Evolutionary conservation across 2,797 vertebrate genomes (phyloP).

Genomic region (Clarias laeviceps): DNA sequence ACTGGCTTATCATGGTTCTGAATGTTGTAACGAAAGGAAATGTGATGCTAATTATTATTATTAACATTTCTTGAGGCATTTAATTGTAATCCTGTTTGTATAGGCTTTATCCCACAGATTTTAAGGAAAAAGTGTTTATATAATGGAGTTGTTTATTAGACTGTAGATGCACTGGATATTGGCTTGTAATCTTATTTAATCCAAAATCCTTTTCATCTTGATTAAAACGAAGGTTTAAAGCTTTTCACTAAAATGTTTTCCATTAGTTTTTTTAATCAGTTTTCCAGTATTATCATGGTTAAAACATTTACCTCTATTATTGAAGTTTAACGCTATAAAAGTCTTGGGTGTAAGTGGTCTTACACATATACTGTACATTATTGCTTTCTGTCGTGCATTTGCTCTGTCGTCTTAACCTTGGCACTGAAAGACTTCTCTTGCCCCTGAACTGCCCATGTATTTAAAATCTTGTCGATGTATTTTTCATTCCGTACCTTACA

Average conservation of each 20-base stretch:
- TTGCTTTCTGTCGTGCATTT: not conserved
- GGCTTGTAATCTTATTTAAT: not conserved
- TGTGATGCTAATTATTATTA: constrained; percentile 47
- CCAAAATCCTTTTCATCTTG: not conserved
- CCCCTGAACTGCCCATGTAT: constrained; percentile 53
- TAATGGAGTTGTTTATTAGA: constrained; percentile 27
- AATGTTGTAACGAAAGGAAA: constrained; percentile 28
- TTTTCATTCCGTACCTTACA: constrained; percentile 71
- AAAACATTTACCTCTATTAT: not conserved
- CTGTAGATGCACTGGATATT: not conserved
- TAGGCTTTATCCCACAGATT: constrained; percentile 20
- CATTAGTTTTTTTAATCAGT: not conserved
- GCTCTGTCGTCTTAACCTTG: constrained; percentile 50
- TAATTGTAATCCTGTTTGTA: constrained; percentile 24
- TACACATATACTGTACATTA: not conserved
- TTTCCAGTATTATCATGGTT: not conserved
- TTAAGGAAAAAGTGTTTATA: constrained; percentile 16
- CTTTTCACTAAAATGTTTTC: not conserved
- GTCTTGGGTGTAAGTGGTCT: not conserved
- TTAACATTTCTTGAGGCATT: constrained; percentile 41
- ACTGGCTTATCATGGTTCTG: constrained; percentile 19
- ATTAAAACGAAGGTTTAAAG: not conserved
- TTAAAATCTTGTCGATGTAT: constrained; percentile 70
- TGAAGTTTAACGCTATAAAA: not conserved
- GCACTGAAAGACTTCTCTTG: constrained; percentile 47